Evolutionary conservation across 2,797 vertebrate genomes (phyloP).

Genomic region (Avahi laniger): DNA sequence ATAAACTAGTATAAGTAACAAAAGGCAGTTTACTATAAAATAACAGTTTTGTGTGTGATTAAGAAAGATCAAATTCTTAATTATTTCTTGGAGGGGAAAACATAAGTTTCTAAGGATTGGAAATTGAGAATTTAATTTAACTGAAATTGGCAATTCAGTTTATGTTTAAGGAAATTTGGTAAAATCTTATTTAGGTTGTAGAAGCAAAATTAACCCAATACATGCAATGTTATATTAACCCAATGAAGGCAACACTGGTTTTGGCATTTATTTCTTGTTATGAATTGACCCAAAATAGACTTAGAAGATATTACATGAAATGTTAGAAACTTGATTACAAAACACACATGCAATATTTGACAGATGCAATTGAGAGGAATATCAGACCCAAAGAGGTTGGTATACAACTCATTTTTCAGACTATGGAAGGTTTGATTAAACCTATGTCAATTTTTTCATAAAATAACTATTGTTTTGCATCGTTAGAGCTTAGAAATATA

Average conservation of each 20-base stretch:
- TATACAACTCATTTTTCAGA: constrained; percentile 6
- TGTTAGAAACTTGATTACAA: neutral
- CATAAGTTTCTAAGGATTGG: neutral
- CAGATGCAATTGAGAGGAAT: neutral
- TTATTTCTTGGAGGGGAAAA: neutral
- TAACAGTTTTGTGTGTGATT: neutral
- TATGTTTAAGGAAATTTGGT: neutral
- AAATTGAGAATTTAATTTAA: neutral
- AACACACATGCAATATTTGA: neutral
- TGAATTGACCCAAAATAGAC: neutral
- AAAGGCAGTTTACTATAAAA: neutral
- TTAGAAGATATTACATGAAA: constrained; percentile 19
- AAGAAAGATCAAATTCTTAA: neutral
- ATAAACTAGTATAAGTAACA: neutral
- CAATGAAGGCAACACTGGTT: neutral
- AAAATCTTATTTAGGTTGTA: neutral
- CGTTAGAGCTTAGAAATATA: constrained; percentile 18
- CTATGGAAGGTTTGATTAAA: neutral
- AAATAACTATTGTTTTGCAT: constrained; percentile 17
- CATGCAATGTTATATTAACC: neutral
- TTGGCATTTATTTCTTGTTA: constrained; percentile 48
- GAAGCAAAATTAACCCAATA: constrained; percentile 19
- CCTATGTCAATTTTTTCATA: neutral
- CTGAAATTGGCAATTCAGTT: neutral
- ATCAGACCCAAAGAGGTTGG: neutral